These are phyloP conservation scores for Omphaloscelis lunosa DNA, from an alignment of 2,888 invertebrate species.

Conservation along the genomic window DNA sequence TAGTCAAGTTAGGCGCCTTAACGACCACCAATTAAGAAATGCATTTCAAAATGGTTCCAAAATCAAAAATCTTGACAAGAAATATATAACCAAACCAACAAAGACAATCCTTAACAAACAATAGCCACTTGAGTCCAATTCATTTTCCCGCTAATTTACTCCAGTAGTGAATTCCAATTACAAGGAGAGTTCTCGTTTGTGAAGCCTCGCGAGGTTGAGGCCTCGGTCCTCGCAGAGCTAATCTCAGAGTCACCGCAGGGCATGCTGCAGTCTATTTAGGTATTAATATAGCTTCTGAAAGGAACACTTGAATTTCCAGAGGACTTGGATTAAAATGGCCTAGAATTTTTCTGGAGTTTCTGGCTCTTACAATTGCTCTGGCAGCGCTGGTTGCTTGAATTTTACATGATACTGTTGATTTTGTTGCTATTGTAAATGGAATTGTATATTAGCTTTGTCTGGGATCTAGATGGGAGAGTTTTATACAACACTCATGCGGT, in stretches of 20 bases:
- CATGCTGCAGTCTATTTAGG: slow-evolving; percentile 68
- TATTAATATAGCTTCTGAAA: slow-evolving; percentile 71
- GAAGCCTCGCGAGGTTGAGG: slow-evolving; percentile 45
- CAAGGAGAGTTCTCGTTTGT: slow-evolving; percentile 32
- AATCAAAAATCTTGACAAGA: not conserved
- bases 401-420: slow-evolving; percentile 42
- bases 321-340: slow-evolving; percentile 62
- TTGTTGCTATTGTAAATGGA: slow-evolving; percentile 55
- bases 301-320: slow-evolving; percentile 64
- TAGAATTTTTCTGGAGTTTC: slow-evolving; percentile 54
- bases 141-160: slow-evolving; percentile 49
- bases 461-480: slow-evolving; percentile 19
- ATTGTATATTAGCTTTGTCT: slow-evolving; percentile 46
- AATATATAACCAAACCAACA: not conserved
- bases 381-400: slow-evolving; percentile 34
- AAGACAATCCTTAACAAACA: not conserved
- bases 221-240: slow-evolving; percentile 64
- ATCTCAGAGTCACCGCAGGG: slow-evolving; percentile 74
- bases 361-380: slow-evolving; percentile 38
- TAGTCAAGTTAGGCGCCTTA: too few species aligned
- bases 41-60: not conserved
- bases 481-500: not conserved
- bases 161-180: slow-evolving; percentile 51
- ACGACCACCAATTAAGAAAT: not conserved
- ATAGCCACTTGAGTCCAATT: slow-evolving; percentile 35